These are phyloP conservation scores for Ptychochromis oligacanthus DNA, from an alignment of 2,113 vertebrate genomes.

Conservation along the genomic window DNA sequence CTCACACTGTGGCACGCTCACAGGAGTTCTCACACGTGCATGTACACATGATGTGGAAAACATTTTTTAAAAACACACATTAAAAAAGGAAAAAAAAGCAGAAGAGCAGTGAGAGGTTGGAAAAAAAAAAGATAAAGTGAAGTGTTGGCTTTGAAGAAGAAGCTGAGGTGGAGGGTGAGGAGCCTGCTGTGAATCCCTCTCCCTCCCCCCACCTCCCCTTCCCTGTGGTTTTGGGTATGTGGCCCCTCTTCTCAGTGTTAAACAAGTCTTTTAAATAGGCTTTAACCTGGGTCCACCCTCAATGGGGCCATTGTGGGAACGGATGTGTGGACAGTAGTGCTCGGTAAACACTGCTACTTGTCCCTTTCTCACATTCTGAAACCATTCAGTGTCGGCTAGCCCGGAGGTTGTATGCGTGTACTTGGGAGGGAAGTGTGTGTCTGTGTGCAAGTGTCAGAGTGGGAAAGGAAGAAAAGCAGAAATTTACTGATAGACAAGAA, in stretches of 20 bases:
- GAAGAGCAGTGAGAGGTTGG: neutral
- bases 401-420: conserved; percentile 33
- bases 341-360: conserved; percentile 78
- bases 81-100: neutral
- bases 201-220: conserved; percentile 40
- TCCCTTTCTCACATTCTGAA: conserved; percentile 76
- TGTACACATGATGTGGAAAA: conserved; percentile 12
- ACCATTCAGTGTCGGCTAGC: conserved; percentile 36
- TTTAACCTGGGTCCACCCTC: conserved; percentile 82
- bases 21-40: conserved; percentile 33
- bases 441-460: conserved; percentile 24
- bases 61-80: conserved; percentile 9
- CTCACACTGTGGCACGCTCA: conserved; percentile 45
- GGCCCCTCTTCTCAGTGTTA: conserved; percentile 77
- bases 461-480: conserved; percentile 11
- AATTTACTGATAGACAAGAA: neutral
- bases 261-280: conserved; percentile 81
- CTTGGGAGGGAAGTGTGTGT: neutral
- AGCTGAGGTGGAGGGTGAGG: conserved; percentile 46
- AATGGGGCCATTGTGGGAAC: conserved; percentile 81
- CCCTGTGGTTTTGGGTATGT: conserved; percentile 72
- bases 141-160: conserved; percentile 64
- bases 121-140: conserved; percentile 51
- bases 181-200: conserved; percentile 63
- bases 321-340: conserved; percentile 81